phyloP scores from a whole-genome alignment of 2,797 vertebrate species.

The Acomys russatus region DNA sequence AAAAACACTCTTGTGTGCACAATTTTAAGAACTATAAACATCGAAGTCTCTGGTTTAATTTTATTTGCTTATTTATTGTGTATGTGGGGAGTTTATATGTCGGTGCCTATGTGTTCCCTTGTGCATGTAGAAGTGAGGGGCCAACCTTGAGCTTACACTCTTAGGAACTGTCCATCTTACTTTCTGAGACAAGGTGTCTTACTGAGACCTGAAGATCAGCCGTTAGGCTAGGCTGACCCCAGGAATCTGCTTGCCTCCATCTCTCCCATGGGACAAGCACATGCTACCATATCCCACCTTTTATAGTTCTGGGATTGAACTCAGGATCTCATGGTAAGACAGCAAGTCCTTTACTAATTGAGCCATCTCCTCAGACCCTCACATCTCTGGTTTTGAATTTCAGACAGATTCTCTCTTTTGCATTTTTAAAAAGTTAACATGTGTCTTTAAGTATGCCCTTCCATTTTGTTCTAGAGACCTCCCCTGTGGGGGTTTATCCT shows the following conservation, averaged over 20 bases:
- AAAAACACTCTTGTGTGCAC: neutral
- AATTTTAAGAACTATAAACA: neutral
- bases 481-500: neutral
- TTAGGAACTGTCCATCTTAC: neutral
- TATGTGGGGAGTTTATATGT: neutral
- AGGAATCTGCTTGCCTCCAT: neutral
- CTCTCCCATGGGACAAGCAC: neutral
- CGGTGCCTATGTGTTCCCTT: neutral
- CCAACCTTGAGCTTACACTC: neutral
- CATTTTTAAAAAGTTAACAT: slow-evolving; percentile 45
- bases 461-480: slow-evolving; percentile 30
- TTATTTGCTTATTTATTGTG: neutral
- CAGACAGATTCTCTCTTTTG: neutral
- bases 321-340: neutral
- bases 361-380: neutral
- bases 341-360: neutral
- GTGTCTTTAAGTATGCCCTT: slow-evolving; percentile 8
- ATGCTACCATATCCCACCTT: neutral
- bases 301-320: neutral
- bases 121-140: neutral
- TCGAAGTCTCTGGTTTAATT: neutral
- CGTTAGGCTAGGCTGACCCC: neutral
- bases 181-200: neutral
- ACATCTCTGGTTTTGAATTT: slow-evolving; percentile 51
- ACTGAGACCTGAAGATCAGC: neutral